Conservation (phyloP, 2,797 vertebrate species). For the Rhinella marina region DNA sequence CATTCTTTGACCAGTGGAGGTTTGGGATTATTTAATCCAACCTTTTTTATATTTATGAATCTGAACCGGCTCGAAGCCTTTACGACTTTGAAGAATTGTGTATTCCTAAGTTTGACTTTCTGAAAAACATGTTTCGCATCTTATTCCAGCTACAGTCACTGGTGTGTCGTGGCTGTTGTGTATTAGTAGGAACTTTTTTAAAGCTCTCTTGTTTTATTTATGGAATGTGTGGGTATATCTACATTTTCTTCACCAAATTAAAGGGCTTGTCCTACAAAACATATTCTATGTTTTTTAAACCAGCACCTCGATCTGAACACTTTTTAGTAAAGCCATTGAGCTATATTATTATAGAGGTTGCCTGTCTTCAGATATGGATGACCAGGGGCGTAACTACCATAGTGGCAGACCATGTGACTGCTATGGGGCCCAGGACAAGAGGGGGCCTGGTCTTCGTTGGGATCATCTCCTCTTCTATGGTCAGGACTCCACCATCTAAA, state of each 20-base stretch:
- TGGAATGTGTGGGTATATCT: not conserved
- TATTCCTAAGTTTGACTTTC: conserved; percentile 5
- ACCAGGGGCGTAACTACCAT: too few species aligned
- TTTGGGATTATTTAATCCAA: conserved; percentile 33
- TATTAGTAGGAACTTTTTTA: not conserved
- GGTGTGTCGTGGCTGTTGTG: not conserved
- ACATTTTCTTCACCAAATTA: not conserved
- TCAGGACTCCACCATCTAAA: too few species aligned
- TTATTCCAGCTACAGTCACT: not conserved
- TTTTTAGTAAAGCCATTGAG: too few species aligned
- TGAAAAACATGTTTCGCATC: conserved; percentile 5
- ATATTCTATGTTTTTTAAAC: too few species aligned
- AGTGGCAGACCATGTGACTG: too few species aligned
- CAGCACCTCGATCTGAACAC: too few species aligned
- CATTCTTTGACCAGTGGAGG: conserved; percentile 15
- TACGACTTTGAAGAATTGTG: conserved; percentile 2
- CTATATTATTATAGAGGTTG: too few species aligned
- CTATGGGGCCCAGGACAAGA: too few species aligned
- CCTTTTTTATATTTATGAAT: conserved; percentile 41
- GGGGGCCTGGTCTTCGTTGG: too few species aligned
- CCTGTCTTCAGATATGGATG: too few species aligned
- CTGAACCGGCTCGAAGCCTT: not conserved
- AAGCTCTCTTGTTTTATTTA: not conserved
- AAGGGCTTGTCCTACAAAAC: not conserved
- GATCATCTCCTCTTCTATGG: too few species aligned